Base-by-base conservation (phyloP, 2,113 vertebrate genomes). In the Prietella phreatophila region DNA sequence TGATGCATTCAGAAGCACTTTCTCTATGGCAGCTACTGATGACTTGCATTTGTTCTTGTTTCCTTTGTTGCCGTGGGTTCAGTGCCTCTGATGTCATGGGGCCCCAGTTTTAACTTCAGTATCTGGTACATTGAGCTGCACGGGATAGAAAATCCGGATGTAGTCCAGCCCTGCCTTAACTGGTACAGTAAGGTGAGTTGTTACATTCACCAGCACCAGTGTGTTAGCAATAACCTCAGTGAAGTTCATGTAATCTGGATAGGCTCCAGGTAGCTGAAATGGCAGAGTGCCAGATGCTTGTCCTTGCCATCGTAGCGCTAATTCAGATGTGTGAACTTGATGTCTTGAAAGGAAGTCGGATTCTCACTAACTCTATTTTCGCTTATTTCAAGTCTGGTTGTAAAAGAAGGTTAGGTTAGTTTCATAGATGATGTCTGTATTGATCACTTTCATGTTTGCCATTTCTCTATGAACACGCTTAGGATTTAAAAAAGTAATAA, bases 41-140 rank as follows among this genome's bases (percentile, higher is more conserved):
- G 39, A 61, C 42, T 27, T 60, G 20, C 50, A 50, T 78, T 5
- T 88, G 30, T 69, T 69, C 76, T 39, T 47, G 50, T 86, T 63
- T 86, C 22, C 10, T 36, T 4, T 60, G 47, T 60, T 86, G 5
- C 13, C 58, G 9, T 81, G 82, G 90, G 90, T 95, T 91, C 92
- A 99, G 98, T 99, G 95, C 98, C 98, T 92, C 97, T 99, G 86
- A 97, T 99, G 94, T 99, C 98, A 3, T 99, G 98, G 98, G 98
- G 98, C 84, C 98, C 98, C 82, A 99, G 98, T 95, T 99, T 99
- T 95, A 99, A 99, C 94, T 99, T 99, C 94, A 99, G 98, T 94
- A 99, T 99, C 95, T 99, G 98, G 98, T 99, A 98, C 94, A 97
- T 99, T 93, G 98, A 99, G 95, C 96, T 99, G 88, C 98, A 97